Evolutionary conservation across 2,888 invertebrate genomes (phyloP), one percentile per base, ranked within the genome.

Genomic region (Drosophila macrospina): DNA sequence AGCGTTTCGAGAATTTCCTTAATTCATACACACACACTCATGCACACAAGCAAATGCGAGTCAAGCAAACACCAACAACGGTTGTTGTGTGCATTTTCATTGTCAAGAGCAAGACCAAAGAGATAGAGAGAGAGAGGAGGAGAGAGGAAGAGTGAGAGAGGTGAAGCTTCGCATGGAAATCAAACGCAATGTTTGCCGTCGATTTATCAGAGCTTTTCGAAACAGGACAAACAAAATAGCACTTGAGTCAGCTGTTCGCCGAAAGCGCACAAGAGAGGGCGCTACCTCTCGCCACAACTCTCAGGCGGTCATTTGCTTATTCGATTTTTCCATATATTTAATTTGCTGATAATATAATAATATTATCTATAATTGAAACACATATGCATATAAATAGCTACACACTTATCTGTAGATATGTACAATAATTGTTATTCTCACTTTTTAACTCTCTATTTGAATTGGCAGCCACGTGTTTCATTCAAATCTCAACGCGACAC

Each of bases 91-190:
- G 45, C 7, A 20, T 39, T 74, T 80, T 80, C 86, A 80, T 66
- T 80, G 80, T 66, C 80, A 80, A 81, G 75, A 65, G 57, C 74
- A 70, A 24, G 15, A 20, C 20, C 20, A 20, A 20, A 20, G 20
- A 20, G 20, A 20, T 20, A 65, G 57, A 70, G 68, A 24, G 15
- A 24, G 16, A 5, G 20, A 13, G 32, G 13, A 7, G 30, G 36
- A 15, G 36, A 7, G 44, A 54, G n/a, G n/a, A n/a, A n/a, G 20
- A 60, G 39, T 16, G 47, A 50, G 59, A 41, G 20, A 59, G 34
- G 48, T 36, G n/a, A 36, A 51, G 52, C 52, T 50, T 39, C 7
- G 48, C 52, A 20, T 15, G 37, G 15, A 37, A 41, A 34, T 41
- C 5, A 51, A 54, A 32, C 42, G 28, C 13, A 47, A 62, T 47